Conservation (phyloP, 2,797 vertebrate genomes). For the Acanthiza pusilla region DNA sequence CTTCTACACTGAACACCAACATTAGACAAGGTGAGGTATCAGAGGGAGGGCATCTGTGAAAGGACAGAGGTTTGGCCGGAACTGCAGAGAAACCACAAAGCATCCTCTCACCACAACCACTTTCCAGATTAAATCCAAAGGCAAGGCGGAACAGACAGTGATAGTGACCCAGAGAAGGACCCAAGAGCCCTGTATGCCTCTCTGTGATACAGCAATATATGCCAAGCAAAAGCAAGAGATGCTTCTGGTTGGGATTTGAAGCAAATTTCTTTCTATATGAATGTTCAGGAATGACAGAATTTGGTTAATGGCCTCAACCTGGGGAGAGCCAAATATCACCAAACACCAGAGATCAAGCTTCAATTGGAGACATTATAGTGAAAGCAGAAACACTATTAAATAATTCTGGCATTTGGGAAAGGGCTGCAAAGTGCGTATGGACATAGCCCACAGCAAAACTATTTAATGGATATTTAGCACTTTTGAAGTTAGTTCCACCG, state of each 20-base stretch:
- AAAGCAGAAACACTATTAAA: background rate
- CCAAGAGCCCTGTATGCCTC: background rate
- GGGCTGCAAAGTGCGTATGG: background rate
- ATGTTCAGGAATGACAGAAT: background rate
- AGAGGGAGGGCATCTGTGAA: background rate
- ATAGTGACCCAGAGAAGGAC: background rate
- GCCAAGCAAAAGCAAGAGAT: background rate
- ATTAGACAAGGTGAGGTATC: background rate
- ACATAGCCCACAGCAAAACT: background rate
- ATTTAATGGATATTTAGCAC: background rate
- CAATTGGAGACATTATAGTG: background rate
- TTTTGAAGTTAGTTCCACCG: background rate
- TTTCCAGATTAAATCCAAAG: background rate
- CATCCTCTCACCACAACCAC: background rate
- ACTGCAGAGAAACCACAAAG: background rate
- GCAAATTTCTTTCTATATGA: background rate
- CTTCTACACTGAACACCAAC: fast-evolving
- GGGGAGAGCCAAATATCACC: background rate
- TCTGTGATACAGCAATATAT: fast-evolving
- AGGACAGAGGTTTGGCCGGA: background rate
- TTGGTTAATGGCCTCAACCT: background rate
- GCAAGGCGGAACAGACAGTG: background rate
- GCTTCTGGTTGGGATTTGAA: background rate
- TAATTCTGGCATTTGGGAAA: background rate
- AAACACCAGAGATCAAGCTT: background rate